Evolutionary conservation across 1,140 invertebrate genomes (phyloP), one percentile per base, ranked within the genome.

Genomic region (Calosoma granatense): DNA sequence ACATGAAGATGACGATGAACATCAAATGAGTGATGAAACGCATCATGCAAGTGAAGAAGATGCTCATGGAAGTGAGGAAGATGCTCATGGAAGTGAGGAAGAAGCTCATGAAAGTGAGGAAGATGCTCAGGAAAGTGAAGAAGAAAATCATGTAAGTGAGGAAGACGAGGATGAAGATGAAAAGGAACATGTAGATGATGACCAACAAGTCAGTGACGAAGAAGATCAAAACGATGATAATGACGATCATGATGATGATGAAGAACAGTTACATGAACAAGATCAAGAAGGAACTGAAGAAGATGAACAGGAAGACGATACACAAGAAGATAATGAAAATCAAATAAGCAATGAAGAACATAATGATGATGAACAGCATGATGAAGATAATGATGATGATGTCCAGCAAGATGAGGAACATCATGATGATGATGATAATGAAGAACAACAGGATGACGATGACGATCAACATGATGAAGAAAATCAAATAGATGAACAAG

Each of bases 361-460:
- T 2, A 58, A 64, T 43, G 61, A 59, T 17, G 56, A 63, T 41
- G 56, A 61, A 23, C 60, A 62, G 26, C 55, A 65, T 1, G 57
- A 61, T 2, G 59, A 64, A 43, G 62, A 59, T 17, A 55, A 54
- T 53, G 55, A 66, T 30, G 22, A 59, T 26, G 43, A 60, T 57
- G 23, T 59, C 15, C 56, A 52, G 47, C 53, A 59, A 39, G 55
- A 60, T 19, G 58, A 64, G 12, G 55, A 64, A 17, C 23, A 66
- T 1, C 61, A 66, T n/a, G 55, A 62, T 11, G 62, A 65, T 19
- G 59, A 58, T 19, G 57, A 66, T 51, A 59, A 68, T 43, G 62
- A 67, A 52, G 61, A 67, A 47, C 70, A 74, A 56, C 72, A 72
- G 59, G 63, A 73, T 23, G 72, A 71, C 53, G 60, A 73, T 22